These are phyloP conservation scores for Diachrysia chrysitis DNA, from an alignment of 2,888 invertebrate species.

Conservation along the genomic window DNA sequence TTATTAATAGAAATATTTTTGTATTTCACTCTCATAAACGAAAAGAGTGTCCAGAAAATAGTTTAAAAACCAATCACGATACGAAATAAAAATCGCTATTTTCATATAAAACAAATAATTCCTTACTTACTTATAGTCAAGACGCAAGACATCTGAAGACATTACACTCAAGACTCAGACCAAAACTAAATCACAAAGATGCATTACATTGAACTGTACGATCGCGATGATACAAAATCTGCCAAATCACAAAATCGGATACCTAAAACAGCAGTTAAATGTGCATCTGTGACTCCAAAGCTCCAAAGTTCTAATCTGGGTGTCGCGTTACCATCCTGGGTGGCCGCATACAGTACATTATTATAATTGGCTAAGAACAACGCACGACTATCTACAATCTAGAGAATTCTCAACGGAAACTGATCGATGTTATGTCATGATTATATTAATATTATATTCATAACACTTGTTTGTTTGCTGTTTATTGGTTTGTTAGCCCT, in stretches of 20 bases:
- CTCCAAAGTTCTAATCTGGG: slow-evolving; percentile 74
- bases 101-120: no score
- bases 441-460: slow-evolving; percentile 59
- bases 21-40: no score
- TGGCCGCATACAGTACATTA: slow-evolving; percentile 75
- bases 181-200: background rate
- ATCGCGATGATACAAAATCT: no score
- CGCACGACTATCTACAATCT: slow-evolving; percentile 72
- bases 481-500: slow-evolving; percentile 40
- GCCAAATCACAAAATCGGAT: background rate
- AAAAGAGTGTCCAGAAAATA: no score
- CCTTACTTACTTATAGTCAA: no score
- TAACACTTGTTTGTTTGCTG: slow-evolving; percentile 59
- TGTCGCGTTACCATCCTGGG: slow-evolving; percentile 83
- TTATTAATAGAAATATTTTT: no score
- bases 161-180: background rate
- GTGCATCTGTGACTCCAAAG: slow-evolving; percentile 49
- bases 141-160: no score
- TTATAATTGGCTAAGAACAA: slow-evolving; percentile 74
- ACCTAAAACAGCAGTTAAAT: slow-evolving; percentile 23
- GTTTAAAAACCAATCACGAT: no score
- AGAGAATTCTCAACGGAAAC: slow-evolving; percentile 72
- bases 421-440: slow-evolving; percentile 63
- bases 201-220: background rate
- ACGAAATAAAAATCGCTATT: no score